Percentiles rank a stretch among this genome's conserved stretches.
Evolutionary conservation across 2,888 invertebrate genomes (phyloP).

Genomic region (Adela reaumurella): DNA sequence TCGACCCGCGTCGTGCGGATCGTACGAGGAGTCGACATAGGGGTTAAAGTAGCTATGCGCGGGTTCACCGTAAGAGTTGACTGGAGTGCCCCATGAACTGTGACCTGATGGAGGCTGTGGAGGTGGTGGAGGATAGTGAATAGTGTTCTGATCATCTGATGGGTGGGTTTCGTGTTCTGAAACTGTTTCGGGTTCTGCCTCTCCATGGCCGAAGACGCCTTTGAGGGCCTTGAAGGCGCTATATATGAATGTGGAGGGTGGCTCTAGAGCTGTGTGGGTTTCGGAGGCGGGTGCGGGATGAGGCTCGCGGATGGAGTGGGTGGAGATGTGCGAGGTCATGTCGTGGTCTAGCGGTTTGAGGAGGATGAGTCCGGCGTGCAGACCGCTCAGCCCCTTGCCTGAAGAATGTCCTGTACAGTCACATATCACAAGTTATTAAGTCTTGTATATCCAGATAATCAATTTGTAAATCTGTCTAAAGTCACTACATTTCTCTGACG

Average conservation of each 20-base stretch:
- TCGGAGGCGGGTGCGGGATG: conserved; percentile 15
- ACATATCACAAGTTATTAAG: background rate
- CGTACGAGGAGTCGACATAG: conserved; percentile 20
- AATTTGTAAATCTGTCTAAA: no score
- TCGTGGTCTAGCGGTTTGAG: conserved; percentile 39
- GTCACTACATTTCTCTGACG: no score
- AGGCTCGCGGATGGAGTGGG: no score
- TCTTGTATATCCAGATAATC: no score
- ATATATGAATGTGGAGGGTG: conserved; percentile 35
- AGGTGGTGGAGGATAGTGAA: conserved; percentile 32
- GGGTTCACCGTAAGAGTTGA: conserved; percentile 45
- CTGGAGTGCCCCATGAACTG: conserved; percentile 36
- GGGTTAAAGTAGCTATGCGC: conserved; percentile 28
- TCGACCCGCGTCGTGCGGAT: conserved; percentile 6
- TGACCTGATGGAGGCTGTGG: conserved; percentile 26
- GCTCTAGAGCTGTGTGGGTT: conserved; percentile 34
- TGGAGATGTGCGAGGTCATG: conserved; percentile 20
- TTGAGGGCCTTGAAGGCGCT: conserved; percentile 41
- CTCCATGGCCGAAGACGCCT: conserved; percentile 26
- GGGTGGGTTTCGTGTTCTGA: conserved; percentile 9
- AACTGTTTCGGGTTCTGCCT: conserved; percentile 11
- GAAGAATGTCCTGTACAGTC: conserved; percentile 34
- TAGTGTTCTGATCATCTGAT: conserved; percentile 10
- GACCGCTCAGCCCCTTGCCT: conserved; percentile 43
- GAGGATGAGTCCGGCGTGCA: conserved; percentile 44